These are phyloP conservation scores for Sycophaga agraensis DNA, from an alignment of 1,140 invertebrate genomes.

Conservation along the genomic window DNA sequence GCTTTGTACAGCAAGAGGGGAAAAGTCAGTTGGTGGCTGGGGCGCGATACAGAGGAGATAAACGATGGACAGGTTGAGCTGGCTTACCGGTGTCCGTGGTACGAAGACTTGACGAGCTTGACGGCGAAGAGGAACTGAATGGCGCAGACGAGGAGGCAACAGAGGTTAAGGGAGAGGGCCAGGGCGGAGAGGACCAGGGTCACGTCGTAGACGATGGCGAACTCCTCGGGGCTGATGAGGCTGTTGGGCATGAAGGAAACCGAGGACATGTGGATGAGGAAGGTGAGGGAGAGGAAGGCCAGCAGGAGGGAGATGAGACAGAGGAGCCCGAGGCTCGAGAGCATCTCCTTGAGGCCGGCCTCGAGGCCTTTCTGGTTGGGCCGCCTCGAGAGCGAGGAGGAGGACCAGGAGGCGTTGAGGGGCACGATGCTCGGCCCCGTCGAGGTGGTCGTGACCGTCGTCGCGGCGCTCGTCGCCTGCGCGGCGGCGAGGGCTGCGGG, in stretches of 20 bases:
- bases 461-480: neutral
- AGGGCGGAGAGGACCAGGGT: constrained; percentile 84
- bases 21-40: too few relatives aligned
- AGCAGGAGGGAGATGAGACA: constrained; percentile 81
- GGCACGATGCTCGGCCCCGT: constrained; percentile 43
- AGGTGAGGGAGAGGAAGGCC: constrained; percentile 80
- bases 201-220: constrained; percentile 86
- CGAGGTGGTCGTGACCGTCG: constrained; percentile 15
- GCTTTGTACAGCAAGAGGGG: too few relatives aligned
- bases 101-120: constrained; percentile 79
- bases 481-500: neutral
- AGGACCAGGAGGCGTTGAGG: constrained; percentile 59
- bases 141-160: constrained; percentile 88
- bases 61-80: too few relatives aligned
- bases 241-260: constrained; percentile 60
- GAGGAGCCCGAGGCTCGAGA: constrained; percentile 83
- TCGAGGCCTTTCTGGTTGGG: constrained; percentile 44
- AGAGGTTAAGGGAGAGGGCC: constrained; percentile 83
- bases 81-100: constrained; percentile 54
- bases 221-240: constrained; percentile 70
- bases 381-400: constrained; percentile 54
- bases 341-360: constrained; percentile 73
- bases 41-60: too few relatives aligned
- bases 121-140: constrained; percentile 92
- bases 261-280: constrained; percentile 81